Base-by-base conservation (phyloP, 2,113 vertebrate genomes). In the Cryptoleucopteryx plumbea region DNA sequence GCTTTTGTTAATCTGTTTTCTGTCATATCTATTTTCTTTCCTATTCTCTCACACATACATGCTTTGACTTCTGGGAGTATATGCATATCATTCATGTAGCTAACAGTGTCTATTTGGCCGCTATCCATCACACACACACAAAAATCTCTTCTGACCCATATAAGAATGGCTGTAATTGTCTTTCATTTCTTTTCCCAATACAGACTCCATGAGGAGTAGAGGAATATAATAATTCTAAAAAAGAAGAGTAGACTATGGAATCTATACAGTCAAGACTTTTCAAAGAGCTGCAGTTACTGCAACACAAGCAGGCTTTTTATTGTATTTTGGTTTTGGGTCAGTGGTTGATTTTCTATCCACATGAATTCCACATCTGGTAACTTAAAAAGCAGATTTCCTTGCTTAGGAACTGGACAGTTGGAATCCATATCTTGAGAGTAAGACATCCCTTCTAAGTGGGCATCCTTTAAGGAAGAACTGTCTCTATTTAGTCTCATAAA, bases 11-110 rank as follows among this genome's bases (percentile, higher is more conserved):
- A 58, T 17, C 63, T 83, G 21, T 40, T 55, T 84, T 73, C 16
- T 70, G 6, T 42, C 50, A n/a, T 36, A 83, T 4, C 36, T 79
- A 1, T 73, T 83, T 91, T 89, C 55, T 72, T 56, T 22, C 32
- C 68, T 53, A 4, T 67, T 5, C 0, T 78, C 31, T 66, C 47
- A 62, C 21, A 52, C 7, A 72, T 52, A 61, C 0, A 0, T 59
- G 25, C 13, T 72, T 68, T 50, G 23, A 50, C 43, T 80, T 72
- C 22, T 77, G 16, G 16, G 29, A 77, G 34, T 45, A 65, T n/a
- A n/a, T 3, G 10, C 0, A 0, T 27, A 74, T 10, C 7, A 42
- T 32, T 48, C 0, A 0, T 11, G 31, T 27, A 59, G 50, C 31
- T 72, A 80, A 55, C 12, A 23, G 20, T 17, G 16, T 47, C 53